Evolutionary conservation across 2,888 invertebrate genomes (phyloP), one percentile per base, ranked within the genome.

Genomic region (Sepiola atlantica): DNA sequence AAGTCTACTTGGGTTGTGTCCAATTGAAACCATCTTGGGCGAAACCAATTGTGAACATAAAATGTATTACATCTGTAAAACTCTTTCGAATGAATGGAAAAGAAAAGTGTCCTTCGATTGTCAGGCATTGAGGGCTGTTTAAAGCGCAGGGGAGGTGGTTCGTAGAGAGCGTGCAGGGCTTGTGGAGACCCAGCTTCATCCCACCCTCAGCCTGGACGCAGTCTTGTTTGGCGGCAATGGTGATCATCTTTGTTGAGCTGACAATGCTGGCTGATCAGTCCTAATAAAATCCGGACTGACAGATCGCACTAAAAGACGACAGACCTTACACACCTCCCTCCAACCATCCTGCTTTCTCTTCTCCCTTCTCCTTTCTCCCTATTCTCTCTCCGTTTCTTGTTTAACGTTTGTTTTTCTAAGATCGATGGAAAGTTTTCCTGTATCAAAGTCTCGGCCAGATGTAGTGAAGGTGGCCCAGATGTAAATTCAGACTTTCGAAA

Each of bases 51-150:
- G 77, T 77, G 77, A n/a, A 21, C n/a, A 16, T n/a, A 77, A 77
- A 77, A 77, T 77, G 77, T 77, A 77, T 77, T 77, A 77, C n/a
- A 77, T 77, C 77, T 77, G 77, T 77, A 77, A n/a, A 77, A 77
- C 77, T 77, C 77, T 32, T 61, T 77, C n/a, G n/a, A 77, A n/a
- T 77, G 16, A 21, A n/a, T 77, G 77, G n/a, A n/a, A 77, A 77
- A 77, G 77, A n/a, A 16, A n/a, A 77, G 77, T 77, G n/a, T n/a
- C 14, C 77, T 77, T n/a, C 0, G 14, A 45, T 45, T 45, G 45
- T 45, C 45, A 45, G 28, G 77, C 12, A 16, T 77, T 14, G 24
- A n/a, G n/a, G 77, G 45, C 45, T 45, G 8, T 45, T 45, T 45
- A 45, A 45, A 45, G 45, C 45, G 45, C 45, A 8, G 45, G 2